Base-by-base conservation (phyloP, 2,888 invertebrate species). In the Morpho deidamia region DNA sequence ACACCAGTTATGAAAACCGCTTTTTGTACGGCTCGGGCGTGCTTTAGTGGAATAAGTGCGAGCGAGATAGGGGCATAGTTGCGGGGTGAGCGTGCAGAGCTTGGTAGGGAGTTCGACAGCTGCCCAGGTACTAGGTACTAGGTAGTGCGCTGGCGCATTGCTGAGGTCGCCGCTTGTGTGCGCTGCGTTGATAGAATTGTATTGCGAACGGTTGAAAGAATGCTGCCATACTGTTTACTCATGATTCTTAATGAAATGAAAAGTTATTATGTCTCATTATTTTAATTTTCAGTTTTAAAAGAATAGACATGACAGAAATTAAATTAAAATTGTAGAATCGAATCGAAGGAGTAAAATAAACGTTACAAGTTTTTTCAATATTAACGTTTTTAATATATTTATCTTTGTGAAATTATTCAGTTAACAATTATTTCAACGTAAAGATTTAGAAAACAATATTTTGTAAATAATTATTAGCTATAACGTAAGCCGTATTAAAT, bases 101-200 rank as follows among this genome's bases (percentile, higher is more conserved):
- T 72, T 75, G 79, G 86, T 82, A 85, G 88, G 86, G 88, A 73
- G 71, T 74, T 59, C 76, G 77, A 83, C 89, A 88, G 88, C 87
- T 88, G 89, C 83, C 78, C 83, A 86, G 86, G 88, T 86, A 87
- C n/a, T n/a, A n/a, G n/a, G n/a, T n/a, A n/a, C n/a, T n/a, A n/a
- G n/a, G n/a, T n/a, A n/a, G 86, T 81, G 80, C 74, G 74, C 78
- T 66, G 75, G 80, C 83, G 79, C 78, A 76, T 72, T 78, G 83
- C 81, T 74, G 76, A 74, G 81, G 79, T 81, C 84, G 74, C 74
- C 76, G 83, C 86, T 86, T 84, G 83, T 87, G 86, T 84, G 82
- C 86, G 82, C 85, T 78, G 71, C 69, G 77, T 70, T 78, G 76
- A 81, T 80, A 75, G 71, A 82, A 83, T 78, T 76, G 72, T 80